Evolutionary conservation across 1,140 invertebrate genomes (phyloP), one percentile per base, ranked within the genome.

Genomic region (Pseudachorutes palmiensis): DNA sequence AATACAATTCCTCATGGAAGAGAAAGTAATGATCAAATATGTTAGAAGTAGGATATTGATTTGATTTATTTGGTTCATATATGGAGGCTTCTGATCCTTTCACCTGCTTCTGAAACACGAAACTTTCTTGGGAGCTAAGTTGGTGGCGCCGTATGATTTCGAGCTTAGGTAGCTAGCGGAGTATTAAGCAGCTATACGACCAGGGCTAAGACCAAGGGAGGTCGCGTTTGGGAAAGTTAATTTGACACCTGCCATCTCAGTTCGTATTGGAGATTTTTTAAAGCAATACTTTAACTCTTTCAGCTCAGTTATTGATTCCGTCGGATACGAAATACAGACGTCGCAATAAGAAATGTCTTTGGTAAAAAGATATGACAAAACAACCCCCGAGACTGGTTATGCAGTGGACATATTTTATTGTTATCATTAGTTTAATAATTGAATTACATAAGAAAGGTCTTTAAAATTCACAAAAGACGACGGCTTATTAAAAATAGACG

Each of bases 161-260:
- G 19, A 5, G 36, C 19, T 19, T 19, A 5, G 36, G 36, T 19
- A 9, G 5, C 36, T 19, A 41, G 19, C 19, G 5, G 5, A 9
- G 5, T 41, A 9, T 41, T 41, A 5, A 5, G 5, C 36, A 9
- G 36, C 36, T 41, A 5, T 5, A 9, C 36, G 5, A 41, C 36
- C 36, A 5, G 5, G 19, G 19, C 36, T 19, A 45, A 19, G 36
- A 9, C 9, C 36, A 45, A 45, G 36, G 36, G 19, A 45, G 36
- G 36, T 45, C 36, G 36, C 36, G 9, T 55, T 55, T 24, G 9
- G 12, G 24, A 55, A 55, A 55, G 51, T 55, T 55, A 55, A 55
- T 55, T 55, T 55, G 51, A 55, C 51, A 55, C 51, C 51, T 55
- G 51, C 51, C 51, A 55, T 14, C 51, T 12, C 3, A 22, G 51